These are phyloP conservation scores for Karalla daura DNA, from an alignment of 2,797 vertebrate species.

Conservation along the genomic window DNA sequence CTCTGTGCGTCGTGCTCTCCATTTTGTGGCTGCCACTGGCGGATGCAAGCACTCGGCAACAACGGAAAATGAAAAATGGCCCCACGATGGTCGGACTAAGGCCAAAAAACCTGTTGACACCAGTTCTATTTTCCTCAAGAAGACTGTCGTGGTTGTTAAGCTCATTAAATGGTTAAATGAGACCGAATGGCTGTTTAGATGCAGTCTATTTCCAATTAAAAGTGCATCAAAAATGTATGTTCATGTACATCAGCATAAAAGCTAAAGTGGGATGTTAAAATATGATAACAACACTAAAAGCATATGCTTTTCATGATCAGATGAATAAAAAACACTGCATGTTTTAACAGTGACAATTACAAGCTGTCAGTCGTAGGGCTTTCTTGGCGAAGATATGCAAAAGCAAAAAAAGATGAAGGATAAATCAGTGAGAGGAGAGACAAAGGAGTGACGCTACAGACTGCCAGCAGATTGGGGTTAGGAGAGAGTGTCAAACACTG, in stretches of 20 bases:
- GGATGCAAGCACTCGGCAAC: background rate
- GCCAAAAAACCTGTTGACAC: background rate
- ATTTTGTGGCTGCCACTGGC: constrained; percentile 26
- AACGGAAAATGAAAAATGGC: constrained; percentile 32
- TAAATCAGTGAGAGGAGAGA: background rate
- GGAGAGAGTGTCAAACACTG: background rate
- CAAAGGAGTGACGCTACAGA: background rate
- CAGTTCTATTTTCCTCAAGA: no score
- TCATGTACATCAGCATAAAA: background rate
- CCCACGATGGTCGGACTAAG: background rate
- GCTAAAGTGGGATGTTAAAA: constrained; percentile 1
- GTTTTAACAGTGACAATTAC: constrained; percentile 16
- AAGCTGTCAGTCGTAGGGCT: constrained; percentile 8
- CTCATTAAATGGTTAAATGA: no score
- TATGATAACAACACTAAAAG: background rate
- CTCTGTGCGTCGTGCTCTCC: constrained; percentile 21
- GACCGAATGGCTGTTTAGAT: no score
- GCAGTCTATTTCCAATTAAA: no score
- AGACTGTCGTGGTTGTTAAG: no score
- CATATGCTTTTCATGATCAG: constrained; percentile 1
- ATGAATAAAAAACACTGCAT: background rate
- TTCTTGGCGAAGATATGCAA: constrained; percentile 10
- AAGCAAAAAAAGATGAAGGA: background rate
- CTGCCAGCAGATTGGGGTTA: constrained; percentile 5
- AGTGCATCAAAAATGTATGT: constrained; percentile 17